Base-by-base conservation (phyloP, 1,140 invertebrate genomes). In the Diploscapter pachys region DNA sequence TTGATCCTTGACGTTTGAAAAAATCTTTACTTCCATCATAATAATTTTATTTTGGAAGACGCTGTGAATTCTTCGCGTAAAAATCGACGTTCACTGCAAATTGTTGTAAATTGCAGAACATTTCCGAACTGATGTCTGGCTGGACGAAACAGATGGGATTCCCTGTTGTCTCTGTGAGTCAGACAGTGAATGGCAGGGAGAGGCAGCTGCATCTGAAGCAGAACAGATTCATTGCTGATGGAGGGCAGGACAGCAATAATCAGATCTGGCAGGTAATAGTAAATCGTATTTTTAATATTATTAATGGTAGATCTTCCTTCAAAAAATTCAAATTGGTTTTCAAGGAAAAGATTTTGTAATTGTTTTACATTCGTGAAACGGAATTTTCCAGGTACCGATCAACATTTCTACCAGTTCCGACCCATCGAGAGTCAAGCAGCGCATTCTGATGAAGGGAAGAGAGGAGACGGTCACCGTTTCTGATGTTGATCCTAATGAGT, bases 61-160 rank as follows among this genome's bases (percentile, higher is more conserved):
- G 31, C 31, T 1, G 31, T 31, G 31, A 31, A 31, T 31, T 31
- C 31, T 31, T 31, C 31, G 31, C 31, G 31, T 31, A 31, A 31
- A 31, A 31, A 31, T 31, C 31, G 31, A 31, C 31, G 31, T 31
- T 31, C 31, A 31, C 31, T 31, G 31, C 31, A 31, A 31, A 31
- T 31, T 31, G 31, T 31, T 31, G 31, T 31, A 31, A 31, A 31
- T 31, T 31, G 31, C 57, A 67, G 86, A 92, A 94, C n/a, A 92
- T 99, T 0, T 90, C 89, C 4, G 89, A 89, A 54, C 91, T 99
- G 0, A 99, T 99, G 96, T 92, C 92, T 2, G 92, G 92, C 9
- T 98, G 95, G 95, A 97, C 93, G 0, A 89, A 89, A 81, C 93
- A 96, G 86, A 94, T 93, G 90, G 95, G 95, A 50, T 97, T 93